phyloP scores from a whole-genome alignment of 2,113 vertebrate species.

The Dasyprocta punctata region DNA sequence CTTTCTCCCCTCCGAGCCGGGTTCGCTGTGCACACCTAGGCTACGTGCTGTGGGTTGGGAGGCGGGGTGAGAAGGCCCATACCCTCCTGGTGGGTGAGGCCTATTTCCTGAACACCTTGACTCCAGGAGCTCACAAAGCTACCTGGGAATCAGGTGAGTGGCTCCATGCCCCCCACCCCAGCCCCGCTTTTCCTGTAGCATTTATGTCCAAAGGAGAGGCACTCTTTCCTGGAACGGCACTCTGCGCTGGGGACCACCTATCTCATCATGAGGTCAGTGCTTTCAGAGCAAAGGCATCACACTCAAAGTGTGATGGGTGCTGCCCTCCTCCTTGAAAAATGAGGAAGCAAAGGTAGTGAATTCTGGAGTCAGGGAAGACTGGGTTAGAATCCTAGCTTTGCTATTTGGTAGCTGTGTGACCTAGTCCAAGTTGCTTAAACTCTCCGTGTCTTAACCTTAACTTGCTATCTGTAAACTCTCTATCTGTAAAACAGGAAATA shows the following conservation, averaged over 20 bases:
- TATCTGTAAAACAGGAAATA: not conserved
- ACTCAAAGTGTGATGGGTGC: not conserved
- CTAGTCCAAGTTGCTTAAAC: not conserved
- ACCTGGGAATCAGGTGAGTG: not conserved
- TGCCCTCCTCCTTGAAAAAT: not conserved
- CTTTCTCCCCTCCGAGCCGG: not conserved
- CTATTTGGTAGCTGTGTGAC: not conserved
- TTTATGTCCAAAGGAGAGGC: not conserved
- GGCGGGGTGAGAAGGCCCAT: rapidly evolving
- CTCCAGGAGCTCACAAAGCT: not conserved
- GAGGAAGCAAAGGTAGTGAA: not conserved
- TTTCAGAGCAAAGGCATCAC: not conserved
- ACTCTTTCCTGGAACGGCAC: not conserved
- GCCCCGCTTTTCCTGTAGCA: not conserved
- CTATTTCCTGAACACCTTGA: not conserved
- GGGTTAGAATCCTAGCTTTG: not conserved
- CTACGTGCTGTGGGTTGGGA: rapidly evolving
- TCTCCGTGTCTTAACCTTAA: not conserved
- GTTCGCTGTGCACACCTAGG: too few species aligned
- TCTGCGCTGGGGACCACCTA: not conserved
- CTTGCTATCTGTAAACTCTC: not conserved
- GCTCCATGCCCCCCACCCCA: not conserved
- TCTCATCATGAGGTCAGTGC: not conserved
- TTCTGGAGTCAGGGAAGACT: not conserved
- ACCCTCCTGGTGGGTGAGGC: not conserved